Evolutionary conservation across 2,888 invertebrate species (phyloP), one percentile per base, ranked within the genome.

Genomic region (Amblyjoppa fuscipennis): DNA sequence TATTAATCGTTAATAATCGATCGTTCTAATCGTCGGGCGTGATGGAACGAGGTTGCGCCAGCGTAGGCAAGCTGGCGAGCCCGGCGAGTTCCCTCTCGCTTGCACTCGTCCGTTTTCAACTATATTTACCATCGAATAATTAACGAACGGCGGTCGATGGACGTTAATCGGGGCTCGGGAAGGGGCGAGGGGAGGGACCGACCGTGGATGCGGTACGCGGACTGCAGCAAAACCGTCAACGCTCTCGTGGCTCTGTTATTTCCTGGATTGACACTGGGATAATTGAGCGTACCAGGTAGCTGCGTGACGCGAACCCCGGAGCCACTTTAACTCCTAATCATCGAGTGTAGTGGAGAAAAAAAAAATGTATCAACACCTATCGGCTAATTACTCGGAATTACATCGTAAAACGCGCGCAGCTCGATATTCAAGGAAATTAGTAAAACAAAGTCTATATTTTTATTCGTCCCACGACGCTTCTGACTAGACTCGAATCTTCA

Each of bases 81-180:
- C 16, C 13, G 45, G 31, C 51, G 49, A 34, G 51, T 20, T 20
- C 51, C 3, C 41, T n/a, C 66, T 70, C 71, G 85, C 49, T 9
- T 51, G 34, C 76, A 38, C 82, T 75, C 75, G 45, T 49, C 16
- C 11, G 28, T 64, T 61, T 66, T 45, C 74, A 77, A 69, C 87
- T 88, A 89, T 90, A 90, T 91, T 91, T 90, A 89, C 89, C 88
- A 83, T 88, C 87, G 88, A 90, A 90, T 90, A 90, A 90, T 90
- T 90, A 90, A 90, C 90, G 89, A 90, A 89, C 89, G 53, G 51
- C 16, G 31, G 16, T 45, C 45, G 45, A 41, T 34, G 77, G 28
- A 78, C 87, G 90, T 89, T 91, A 91, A 91, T 90, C 90, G 90
- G 82, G 64, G 88, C 73, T 51, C 45, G 3, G 49, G 3, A 0